phyloP scores from a whole-genome alignment of 2,888 invertebrate genomes.

The Brachyptera putata region DNA sequence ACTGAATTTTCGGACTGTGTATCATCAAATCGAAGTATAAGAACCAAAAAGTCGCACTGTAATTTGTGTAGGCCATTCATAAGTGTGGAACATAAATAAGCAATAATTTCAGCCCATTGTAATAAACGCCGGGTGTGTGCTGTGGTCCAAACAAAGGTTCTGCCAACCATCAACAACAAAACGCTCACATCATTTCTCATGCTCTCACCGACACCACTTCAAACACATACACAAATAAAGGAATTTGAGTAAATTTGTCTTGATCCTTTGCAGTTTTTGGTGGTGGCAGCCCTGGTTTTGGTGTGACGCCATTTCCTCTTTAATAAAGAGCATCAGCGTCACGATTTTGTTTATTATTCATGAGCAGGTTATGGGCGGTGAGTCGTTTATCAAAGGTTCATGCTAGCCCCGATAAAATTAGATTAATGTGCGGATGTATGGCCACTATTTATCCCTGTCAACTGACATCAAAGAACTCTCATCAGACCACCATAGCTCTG shows the following conservation, averaged over 20 bases:
- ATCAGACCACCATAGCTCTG: neutral
- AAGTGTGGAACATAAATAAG: no score
- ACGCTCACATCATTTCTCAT: conserved; percentile 18
- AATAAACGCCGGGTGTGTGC: neutral
- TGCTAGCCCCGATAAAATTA: conserved; percentile 30
- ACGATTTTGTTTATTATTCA: conserved; percentile 31
- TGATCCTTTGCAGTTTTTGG: neutral
- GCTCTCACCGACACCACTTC: neutral
- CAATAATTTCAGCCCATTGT: conserved; percentile 1
- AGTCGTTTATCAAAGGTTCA: conserved; percentile 30
- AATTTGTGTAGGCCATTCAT: no score
- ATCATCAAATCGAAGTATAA: no score
- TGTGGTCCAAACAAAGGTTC: conserved; percentile 5
- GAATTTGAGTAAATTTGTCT: conserved; percentile 18
- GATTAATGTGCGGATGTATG: conserved; percentile 32
- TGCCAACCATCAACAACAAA: conserved; percentile 3
- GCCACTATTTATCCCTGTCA: conserved; percentile 30
- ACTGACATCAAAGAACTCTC: conserved; percentile 28
- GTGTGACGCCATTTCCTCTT: conserved; percentile 24
- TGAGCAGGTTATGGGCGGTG: conserved; percentile 29
- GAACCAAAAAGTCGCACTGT: no score
- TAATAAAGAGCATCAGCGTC: conserved; percentile 29
- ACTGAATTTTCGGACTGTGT: no score
- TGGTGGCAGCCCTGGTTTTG: conserved; percentile 13
- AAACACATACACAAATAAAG: neutral